Percentiles rank a stretch among this genome's conserved stretches.
Conservation (phyloP, 2,797 vertebrate genomes). For the Coracias cyanogaster region DNA sequence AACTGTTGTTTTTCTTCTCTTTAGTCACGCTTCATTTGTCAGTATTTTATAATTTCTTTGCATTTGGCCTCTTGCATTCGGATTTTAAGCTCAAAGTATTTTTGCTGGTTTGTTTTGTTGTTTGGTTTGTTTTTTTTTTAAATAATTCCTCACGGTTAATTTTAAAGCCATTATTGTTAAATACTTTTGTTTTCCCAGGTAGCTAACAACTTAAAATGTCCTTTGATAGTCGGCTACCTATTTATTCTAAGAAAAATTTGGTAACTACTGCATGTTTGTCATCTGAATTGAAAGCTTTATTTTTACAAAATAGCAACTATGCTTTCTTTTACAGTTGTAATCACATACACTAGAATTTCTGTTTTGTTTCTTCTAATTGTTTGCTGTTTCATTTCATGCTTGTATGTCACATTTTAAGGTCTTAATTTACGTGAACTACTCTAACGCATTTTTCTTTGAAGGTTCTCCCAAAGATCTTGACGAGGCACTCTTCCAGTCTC, state of each 20-base stretch:
- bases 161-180: constrained; percentile 57
- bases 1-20: neutral
- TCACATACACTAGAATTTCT: constrained; percentile 61
- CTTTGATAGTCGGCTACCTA: constrained; percentile 71
- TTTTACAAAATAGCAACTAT: constrained; percentile 57
- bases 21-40: constrained; percentile 73
- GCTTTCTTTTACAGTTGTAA: constrained; percentile 71
- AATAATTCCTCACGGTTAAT: constrained; percentile 59
- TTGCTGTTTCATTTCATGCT: constrained; percentile 84
- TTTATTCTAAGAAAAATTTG: constrained; percentile 79
- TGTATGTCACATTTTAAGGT: constrained; percentile 81
- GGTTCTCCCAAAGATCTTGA: constrained; percentile 87
- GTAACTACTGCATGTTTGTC: constrained; percentile 72
- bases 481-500: constrained; percentile 84
- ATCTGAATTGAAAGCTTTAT: constrained; percentile 62
- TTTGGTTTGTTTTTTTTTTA: neutral
- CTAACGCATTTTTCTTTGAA: constrained; percentile 87
- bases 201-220: constrained; percentile 61
- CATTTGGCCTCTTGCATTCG: constrained; percentile 68
- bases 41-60: constrained; percentile 74
- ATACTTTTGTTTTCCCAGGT: constrained; percentile 68
- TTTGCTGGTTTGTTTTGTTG: constrained; percentile 37
- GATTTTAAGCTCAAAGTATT: constrained; percentile 70
- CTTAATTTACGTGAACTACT: constrained; percentile 84
- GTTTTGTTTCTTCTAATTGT: constrained; percentile 77